These are phyloP conservation scores for Agrypnia vestita DNA, from an alignment of 1,140 invertebrate genomes.

Conservation along the genomic window DNA sequence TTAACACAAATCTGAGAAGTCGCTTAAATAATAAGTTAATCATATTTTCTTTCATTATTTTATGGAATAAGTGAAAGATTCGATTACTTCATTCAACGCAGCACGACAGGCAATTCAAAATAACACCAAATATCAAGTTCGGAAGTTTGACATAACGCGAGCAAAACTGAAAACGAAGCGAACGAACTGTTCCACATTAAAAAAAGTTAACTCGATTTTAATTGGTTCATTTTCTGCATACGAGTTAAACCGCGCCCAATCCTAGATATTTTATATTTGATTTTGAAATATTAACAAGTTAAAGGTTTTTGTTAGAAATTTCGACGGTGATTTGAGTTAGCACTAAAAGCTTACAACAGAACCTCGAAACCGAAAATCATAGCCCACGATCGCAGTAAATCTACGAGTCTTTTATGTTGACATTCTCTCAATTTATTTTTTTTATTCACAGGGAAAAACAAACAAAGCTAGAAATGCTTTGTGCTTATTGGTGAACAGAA, in stretches of 20 bases:
- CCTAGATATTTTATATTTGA: slow-evolving; percentile 17
- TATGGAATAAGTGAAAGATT: background rate
- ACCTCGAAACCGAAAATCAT: background rate
- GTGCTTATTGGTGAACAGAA: slow-evolving; percentile 51
- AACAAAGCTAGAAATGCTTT: slow-evolving; percentile 52
- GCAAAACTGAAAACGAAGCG: slow-evolving; percentile 34
- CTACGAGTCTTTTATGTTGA: slow-evolving; percentile 19
- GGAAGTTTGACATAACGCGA: slow-evolving; percentile 48
- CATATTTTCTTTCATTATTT: slow-evolving; percentile 7
- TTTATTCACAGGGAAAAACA: slow-evolving; percentile 36
- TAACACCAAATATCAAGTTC: background rate
- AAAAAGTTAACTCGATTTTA: slow-evolving; percentile 49
- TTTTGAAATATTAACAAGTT: background rate
- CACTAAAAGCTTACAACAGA: background rate
- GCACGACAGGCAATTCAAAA: background rate
- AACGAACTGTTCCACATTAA: slow-evolving; percentile 43
- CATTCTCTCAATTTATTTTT: background rate
- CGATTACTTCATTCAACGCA: background rate
- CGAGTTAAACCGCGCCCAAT: slow-evolving; percentile 46
- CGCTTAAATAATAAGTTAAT: background rate
- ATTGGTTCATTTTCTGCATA: slow-evolving; percentile 45
- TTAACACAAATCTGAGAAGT: background rate
- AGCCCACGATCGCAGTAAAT: background rate
- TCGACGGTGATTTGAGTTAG: background rate
- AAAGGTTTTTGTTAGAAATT: background rate